Evolutionary conservation across 2,888 invertebrate genomes (phyloP).

Genomic region (Phaedon cochleariae): DNA sequence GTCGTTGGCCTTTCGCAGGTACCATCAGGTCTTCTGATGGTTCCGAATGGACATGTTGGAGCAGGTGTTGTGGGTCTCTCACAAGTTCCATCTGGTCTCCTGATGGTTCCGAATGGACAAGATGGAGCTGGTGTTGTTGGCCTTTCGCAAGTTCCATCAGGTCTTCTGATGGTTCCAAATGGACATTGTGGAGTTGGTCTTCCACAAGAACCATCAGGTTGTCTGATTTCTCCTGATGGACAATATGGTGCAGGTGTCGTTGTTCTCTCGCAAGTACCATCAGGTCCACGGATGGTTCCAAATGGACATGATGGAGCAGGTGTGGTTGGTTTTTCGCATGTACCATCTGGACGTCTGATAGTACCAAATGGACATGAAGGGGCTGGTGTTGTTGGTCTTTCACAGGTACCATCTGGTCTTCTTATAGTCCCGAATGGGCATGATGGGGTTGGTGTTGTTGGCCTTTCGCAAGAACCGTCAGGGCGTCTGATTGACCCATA

Average conservation of each 20-base stretch:
- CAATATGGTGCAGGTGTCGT: constrained; percentile 20
- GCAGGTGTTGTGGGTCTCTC: constrained; percentile 12
- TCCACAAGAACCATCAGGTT: constrained; percentile 28
- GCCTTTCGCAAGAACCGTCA: constrained; percentile 27
- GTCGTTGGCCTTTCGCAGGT: constrained; percentile 21
- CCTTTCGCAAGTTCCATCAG: constrained; percentile 27
- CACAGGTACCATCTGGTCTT: constrained; percentile 25
- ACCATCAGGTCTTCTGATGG: constrained; percentile 17
- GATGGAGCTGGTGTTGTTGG: constrained; percentile 6
- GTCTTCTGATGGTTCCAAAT: constrained; percentile 23
- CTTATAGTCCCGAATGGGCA: constrained; percentile 30
- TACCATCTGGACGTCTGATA: constrained; percentile 20
- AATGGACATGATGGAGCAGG: constrained; percentile 26
- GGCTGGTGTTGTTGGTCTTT: constrained; percentile 13
- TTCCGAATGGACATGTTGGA: constrained; percentile 22
- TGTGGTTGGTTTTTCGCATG: constrained; percentile 27
- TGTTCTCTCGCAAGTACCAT: constrained; percentile 27
- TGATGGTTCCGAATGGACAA: constrained; percentile 30
- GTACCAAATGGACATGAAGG: constrained; percentile 29
- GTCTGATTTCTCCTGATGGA: constrained; percentile 22
- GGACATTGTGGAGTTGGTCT: constrained; percentile 22
- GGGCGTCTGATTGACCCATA: constrained; percentile 20
- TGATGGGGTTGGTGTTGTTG: constrained; percentile 22
- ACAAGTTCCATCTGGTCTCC: constrained; percentile 29
- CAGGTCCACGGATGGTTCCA: constrained; percentile 19